Evolutionary conservation across 2,797 vertebrate genomes (phyloP).

Genomic region (Distichodus sexfasciatus): DNA sequence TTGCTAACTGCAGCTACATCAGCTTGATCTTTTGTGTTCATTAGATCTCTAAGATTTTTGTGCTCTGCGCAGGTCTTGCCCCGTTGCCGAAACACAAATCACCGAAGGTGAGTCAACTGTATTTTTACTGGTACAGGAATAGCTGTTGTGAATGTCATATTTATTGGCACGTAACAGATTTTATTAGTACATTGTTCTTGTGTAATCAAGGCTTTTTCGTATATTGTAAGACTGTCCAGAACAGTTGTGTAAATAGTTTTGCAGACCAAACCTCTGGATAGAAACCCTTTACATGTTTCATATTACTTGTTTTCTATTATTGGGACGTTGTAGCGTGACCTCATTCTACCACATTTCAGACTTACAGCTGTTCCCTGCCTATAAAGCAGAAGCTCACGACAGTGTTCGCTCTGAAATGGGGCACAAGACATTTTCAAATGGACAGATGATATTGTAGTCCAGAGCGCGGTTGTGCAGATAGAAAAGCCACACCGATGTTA

Average conservation of each 20-base stretch:
- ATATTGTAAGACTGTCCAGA: neutral
- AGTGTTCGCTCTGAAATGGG: neutral
- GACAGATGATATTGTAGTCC: neutral
- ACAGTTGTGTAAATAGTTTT: neutral
- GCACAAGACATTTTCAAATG: constrained; percentile 18
- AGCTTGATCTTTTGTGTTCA: neutral
- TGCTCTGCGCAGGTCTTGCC: constrained; percentile 30
- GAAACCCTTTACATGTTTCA: constrained; percentile 5
- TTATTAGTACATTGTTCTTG: neutral
- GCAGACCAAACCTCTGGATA: neutral
- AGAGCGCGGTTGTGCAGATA: neutral
- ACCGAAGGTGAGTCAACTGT: constrained; percentile 35
- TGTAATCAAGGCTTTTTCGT: neutral
- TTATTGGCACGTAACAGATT: too few relatives aligned
- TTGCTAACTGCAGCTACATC: neutral
- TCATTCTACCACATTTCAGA: neutral
- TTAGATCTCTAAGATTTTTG: neutral
- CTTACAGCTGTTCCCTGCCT: constrained; percentile 24
- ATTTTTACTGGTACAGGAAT: neutral
- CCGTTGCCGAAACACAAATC: constrained; percentile 20
- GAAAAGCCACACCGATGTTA: neutral
- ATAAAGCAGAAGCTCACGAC: neutral
- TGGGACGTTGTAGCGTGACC: constrained; percentile 27
- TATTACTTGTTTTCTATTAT: constrained; percentile 12
- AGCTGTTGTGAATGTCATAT: neutral